Percentiles rank a stretch among this genome's conserved stretches.
phyloP scores from a whole-genome alignment of 2,797 vertebrate species.

The Acanthis flammea region DNA sequence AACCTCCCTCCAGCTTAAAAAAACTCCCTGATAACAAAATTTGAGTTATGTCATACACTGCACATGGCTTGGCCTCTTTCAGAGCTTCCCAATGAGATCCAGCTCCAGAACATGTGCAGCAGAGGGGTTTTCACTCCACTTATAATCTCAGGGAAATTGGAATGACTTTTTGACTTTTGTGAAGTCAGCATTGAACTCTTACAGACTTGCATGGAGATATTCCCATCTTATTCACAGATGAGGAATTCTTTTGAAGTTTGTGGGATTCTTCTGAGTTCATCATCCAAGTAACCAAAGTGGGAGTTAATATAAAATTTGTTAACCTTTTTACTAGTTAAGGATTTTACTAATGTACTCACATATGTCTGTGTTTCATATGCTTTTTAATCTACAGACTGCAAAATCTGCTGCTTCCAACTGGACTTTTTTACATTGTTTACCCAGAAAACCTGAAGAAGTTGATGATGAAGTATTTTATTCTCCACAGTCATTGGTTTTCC shows the following conservation, averaged over 20 bases:
- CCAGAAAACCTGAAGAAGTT: constrained; percentile 90
- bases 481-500: constrained; percentile 85
- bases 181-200: background rate
- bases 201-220: background rate
- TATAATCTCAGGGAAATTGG: background rate
- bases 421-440: constrained; percentile 94
- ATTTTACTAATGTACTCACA: background rate
- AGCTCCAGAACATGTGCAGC: background rate
- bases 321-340: background rate
- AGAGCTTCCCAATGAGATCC: background rate
- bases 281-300: background rate
- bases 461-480: constrained; percentile 94
- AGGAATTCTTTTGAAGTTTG: background rate
- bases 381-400: constrained; percentile 79
- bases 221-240: background rate
- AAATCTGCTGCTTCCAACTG: constrained; percentile 87
- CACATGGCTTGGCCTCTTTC: background rate
- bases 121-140: background rate
- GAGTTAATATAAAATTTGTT: background rate
- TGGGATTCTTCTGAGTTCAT: background rate
- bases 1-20: background rate
- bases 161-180: background rate
- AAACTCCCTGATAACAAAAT: background rate
- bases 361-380: background rate
- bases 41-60: background rate